Conservation (phyloP, 2,113 vertebrate genomes). For the Piprites chloris region DNA sequence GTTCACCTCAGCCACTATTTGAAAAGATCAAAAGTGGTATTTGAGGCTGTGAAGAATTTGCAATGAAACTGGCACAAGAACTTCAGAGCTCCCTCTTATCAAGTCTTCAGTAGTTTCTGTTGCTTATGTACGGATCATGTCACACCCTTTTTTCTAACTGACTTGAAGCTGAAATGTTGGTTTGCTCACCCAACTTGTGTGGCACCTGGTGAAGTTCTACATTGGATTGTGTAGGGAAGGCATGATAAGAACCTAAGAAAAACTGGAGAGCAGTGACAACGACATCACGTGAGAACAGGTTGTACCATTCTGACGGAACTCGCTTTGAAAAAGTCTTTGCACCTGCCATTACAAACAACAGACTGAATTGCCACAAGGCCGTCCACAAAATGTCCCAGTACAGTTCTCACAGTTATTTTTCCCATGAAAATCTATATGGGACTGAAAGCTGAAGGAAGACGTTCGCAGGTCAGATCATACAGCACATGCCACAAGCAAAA, state of each 20-base stretch:
- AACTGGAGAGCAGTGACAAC: background rate
- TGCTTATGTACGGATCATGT: background rate
- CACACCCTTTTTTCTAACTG: background rate
- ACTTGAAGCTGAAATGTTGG: background rate
- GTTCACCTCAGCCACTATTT: background rate
- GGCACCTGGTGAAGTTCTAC: background rate
- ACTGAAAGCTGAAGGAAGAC: background rate
- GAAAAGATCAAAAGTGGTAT: background rate
- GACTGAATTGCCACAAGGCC: background rate
- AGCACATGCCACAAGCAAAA: background rate
- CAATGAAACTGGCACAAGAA: background rate
- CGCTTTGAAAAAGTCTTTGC: background rate
- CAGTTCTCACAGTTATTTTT: background rate
- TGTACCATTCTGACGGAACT: background rate
- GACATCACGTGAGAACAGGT: rapidly evolving
- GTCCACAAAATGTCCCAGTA: background rate
- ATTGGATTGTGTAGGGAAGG: background rate
- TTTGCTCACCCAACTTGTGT: background rate
- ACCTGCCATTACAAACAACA: background rate
- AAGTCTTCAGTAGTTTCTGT: background rate
- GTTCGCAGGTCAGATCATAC: background rate
- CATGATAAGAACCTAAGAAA: background rate
- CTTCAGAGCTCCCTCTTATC: background rate
- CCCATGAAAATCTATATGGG: background rate
- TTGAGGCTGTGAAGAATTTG: background rate